Conservation (phyloP, 2,113 vertebrate species). For the Mystacornis crossleyi region DNA sequence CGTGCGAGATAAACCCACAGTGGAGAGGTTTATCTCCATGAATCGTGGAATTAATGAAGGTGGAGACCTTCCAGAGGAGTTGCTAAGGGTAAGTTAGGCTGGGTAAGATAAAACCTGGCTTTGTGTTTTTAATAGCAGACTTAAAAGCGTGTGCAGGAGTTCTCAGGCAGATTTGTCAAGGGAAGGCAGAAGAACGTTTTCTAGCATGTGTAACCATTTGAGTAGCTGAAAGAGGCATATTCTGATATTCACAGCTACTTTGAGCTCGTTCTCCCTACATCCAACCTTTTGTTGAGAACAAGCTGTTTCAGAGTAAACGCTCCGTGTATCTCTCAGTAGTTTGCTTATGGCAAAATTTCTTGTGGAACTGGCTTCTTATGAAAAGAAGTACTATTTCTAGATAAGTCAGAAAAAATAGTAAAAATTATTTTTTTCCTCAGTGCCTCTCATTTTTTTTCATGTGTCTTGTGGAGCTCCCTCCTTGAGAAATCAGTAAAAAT, state of each 20-base stretch:
- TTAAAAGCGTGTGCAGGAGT: neutral
- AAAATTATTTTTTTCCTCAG: neutral
- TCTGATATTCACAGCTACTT: neutral
- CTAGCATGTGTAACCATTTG: neutral
- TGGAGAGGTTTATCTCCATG: conserved; percentile 97
- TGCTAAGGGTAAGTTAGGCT: conserved; percentile 85
- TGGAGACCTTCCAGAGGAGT: conserved; percentile 94
- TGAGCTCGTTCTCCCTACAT: neutral
- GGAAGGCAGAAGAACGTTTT: neutral
- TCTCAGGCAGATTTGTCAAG: neutral
- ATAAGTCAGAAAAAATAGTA: neutral
- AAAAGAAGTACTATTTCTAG: neutral
- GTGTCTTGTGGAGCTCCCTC: neutral
- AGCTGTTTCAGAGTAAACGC: neutral
- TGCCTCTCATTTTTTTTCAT: neutral
- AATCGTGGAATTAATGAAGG: conserved; percentile 98
- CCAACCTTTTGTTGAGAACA: neutral
- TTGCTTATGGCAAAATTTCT: neutral
- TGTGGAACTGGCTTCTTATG: neutral
- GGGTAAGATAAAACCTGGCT: neutral
- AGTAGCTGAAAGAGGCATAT: neutral
- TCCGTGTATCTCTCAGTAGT: neutral
- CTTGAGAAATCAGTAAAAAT: neutral
- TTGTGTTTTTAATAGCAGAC: neutral
- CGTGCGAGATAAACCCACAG: conserved; percentile 93